phyloP scores from a whole-genome alignment of 92 coral and sea anemone genomes.

The Virgularia gustaviana region DNA sequence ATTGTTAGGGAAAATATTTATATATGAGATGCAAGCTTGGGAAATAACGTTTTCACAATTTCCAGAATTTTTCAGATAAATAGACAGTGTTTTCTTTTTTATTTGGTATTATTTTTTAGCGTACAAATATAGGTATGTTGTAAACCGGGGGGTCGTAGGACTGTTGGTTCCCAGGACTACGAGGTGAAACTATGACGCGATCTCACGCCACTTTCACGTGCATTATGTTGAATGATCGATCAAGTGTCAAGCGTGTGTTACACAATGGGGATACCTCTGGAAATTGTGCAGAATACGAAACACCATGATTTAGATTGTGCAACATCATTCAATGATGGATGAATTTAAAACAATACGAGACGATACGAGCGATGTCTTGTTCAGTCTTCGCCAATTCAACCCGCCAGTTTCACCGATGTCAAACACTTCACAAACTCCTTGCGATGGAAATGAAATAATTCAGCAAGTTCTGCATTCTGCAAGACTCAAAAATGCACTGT shows the following conservation, averaged over 20 bases:
- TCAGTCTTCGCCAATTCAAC: constrained; percentile 17
- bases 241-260: no score
- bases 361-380: constrained; percentile 23
- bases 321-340: neutral
- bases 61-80: no score
- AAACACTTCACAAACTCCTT: neutral
- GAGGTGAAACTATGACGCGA: no score
- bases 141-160: neutral
- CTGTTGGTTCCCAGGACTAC: neutral
- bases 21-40: no score
- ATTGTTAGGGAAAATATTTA: no score
- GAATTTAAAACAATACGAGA: constrained; percentile 11
- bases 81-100: neutral
- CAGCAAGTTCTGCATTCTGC: constrained; percentile 21
- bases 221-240: no score
- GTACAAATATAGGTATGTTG: neutral
- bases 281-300: neutral
- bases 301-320: neutral
- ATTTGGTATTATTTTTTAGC: neutral
- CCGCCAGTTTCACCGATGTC: constrained; percentile 19
- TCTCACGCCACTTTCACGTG: no score
- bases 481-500: constrained; percentile 30
- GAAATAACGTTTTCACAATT: no score
- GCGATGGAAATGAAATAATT: constrained; percentile 22
- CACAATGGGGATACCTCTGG: neutral